Base-by-base conservation (phyloP, 2,797 vertebrate genomes). In the Peromyscus aztecus region DNA sequence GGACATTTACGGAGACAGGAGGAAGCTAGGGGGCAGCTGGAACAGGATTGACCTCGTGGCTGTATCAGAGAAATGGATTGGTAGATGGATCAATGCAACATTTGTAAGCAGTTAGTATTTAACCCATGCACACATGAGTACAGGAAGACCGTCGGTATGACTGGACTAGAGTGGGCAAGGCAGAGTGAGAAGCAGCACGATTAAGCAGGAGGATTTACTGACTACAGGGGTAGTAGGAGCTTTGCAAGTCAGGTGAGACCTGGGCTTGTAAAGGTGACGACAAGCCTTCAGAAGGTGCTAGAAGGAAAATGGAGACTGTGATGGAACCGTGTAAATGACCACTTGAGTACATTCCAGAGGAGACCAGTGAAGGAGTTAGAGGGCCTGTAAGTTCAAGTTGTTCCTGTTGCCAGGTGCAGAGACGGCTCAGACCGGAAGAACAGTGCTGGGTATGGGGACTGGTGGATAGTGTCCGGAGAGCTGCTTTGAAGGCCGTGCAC, bases 241-340 rank as follows among this genome's bases (percentile, higher is more conserved):
- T 17, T 0, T 16, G 27, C 0, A 7, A 55, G 29, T 23, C 77
- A 16, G 6, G 1, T 52, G 75, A 63, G 77, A 61, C 29, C 40
- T 65, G 10, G 61, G 55, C 6, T 75, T 80, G 24, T 73, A 63
- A 57, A 24, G 85, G 23, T 77, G 40, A 59, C 52, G 63, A 73
- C 55, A 96, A 61, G 46, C 31, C 11, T 94, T 73, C 88, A 89
- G 55, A 85, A 90, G 61, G n/a, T 80, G 86, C 87, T 61, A 46
- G 75, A 59, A 92, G 61, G 57, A 21, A n/a, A 84, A 37, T n/a
- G 52, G 23, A 90, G 67, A 10, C 4, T 67, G 71, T 55, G 21
- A 6, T 43, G 86, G 90, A 29, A 63, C 59, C 63, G 82, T 69
- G 34, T 78, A 86, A 95, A 89, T 75, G 59, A 73, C 31, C 49